Evolutionary conservation across 2,888 invertebrate genomes (phyloP).

Genomic region (Limenitis camilla): DNA sequence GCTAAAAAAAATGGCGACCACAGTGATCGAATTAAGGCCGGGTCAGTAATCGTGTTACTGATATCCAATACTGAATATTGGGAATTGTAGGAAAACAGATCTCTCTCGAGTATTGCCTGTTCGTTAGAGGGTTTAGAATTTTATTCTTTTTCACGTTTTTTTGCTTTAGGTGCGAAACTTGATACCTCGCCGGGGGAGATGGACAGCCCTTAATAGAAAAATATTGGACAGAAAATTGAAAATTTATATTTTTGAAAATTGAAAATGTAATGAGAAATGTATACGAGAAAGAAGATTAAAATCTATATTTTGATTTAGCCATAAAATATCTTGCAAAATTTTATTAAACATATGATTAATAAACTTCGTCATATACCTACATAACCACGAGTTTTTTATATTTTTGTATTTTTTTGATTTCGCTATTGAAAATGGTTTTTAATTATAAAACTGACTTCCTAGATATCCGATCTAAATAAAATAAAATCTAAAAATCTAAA

Average conservation of each 20-base stretch:
- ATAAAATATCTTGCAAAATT: too few species aligned
- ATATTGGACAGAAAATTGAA: slow-evolving; percentile 51
- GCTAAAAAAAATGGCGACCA: slow-evolving; percentile 52
- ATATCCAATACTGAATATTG: slow-evolving; percentile 67
- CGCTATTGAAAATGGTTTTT: too few species aligned
- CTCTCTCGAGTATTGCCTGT: slow-evolving; percentile 65
- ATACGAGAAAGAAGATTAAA: too few species aligned
- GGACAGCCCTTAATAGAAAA: slow-evolving; percentile 69
- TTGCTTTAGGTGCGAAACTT: slow-evolving; percentile 60
- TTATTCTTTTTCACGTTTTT: slow-evolving; percentile 36
- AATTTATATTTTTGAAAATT: slow-evolving; percentile 40
- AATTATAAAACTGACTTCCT: too few species aligned
- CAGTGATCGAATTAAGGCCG: slow-evolving; percentile 68
- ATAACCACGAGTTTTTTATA: too few species aligned
- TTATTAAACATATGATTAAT: too few species aligned
- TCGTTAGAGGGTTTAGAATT: slow-evolving; percentile 71
- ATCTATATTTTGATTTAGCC: too few species aligned
- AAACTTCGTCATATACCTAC: too few species aligned
- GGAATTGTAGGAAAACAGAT: slow-evolving; percentile 60
- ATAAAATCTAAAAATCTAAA: too few species aligned
- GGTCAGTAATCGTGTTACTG: slow-evolving; percentile 73
- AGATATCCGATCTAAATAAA: too few species aligned
- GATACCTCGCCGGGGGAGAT: slow-evolving; percentile 53
- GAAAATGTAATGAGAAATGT: slow-evolving; percentile 14
- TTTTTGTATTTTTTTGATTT: too few species aligned